A percentile compares a stretch with the other conserved stretches of the same genome.
Conservation (phyloP, 2,888 invertebrate species). For the Hypselothyrea guttata region DNA sequence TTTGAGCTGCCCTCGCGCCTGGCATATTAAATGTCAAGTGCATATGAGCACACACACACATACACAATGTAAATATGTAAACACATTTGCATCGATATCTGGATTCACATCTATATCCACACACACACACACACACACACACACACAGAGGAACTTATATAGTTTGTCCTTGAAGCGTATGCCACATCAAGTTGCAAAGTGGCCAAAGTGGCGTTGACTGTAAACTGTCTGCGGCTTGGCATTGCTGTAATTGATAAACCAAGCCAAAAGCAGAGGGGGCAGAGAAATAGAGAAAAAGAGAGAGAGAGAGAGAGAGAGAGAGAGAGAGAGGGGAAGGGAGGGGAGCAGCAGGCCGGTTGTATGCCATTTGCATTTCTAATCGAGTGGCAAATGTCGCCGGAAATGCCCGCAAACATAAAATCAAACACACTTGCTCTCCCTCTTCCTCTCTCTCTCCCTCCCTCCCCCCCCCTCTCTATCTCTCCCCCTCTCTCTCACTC, state of each 20-base stretch:
- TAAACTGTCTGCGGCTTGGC: constrained; percentile 48
- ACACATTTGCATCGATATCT: constrained; percentile 1
- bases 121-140: neutral
- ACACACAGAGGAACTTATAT: constrained; percentile 10
- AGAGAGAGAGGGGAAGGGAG: too few species aligned
- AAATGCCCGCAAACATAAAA: constrained; percentile 51
- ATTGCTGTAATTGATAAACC: constrained; percentile 57
- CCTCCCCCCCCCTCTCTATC: neutral
- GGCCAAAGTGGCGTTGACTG: constrained; percentile 47
- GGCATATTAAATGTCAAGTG: constrained; percentile 54
- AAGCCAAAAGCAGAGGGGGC: constrained; percentile 1
- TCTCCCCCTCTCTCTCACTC: neutral
- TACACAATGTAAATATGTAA: neutral
- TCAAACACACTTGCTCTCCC: constrained; percentile 10
- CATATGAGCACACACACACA: constrained; percentile 13
- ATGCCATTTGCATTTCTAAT: constrained; percentile 72
- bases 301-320: too few species aligned
- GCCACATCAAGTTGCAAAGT: constrained; percentile 41
- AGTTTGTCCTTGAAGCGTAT: constrained; percentile 60
- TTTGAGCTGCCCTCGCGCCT: constrained; percentile 27
- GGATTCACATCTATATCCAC: constrained; percentile 1
- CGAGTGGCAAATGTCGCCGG: constrained; percentile 54
- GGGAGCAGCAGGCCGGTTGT: constrained; percentile 34
- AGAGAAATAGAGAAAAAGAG: too few species aligned
- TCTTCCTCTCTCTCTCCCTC: neutral